These are phyloP conservation scores for Suricata suricatta DNA, from an alignment of 2,113 vertebrate genomes.

Conservation along the genomic window DNA sequence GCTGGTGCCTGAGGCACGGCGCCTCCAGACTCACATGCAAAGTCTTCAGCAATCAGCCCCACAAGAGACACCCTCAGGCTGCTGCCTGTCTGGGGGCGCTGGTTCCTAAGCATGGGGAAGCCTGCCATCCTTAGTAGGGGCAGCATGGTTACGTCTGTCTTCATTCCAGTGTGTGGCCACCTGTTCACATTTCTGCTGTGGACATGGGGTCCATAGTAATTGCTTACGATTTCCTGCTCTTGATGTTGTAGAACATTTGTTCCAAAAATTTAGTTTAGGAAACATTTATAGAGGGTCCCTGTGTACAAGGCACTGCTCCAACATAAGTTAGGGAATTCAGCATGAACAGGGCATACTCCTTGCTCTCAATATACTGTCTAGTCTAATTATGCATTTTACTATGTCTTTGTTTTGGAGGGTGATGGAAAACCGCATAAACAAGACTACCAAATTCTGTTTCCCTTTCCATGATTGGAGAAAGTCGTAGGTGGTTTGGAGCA, in stretches of 20 bases:
- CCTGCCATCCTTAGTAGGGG: neutral
- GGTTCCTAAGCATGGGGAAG: neutral
- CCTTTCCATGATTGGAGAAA: neutral
- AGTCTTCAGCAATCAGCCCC: neutral
- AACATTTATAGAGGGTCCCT: accelerated
- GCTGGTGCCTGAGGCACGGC: accelerated
- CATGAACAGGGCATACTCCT: neutral
- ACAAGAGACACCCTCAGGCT: neutral
- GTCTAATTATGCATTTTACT: neutral
- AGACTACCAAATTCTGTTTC: neutral
- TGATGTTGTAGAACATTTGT: neutral
- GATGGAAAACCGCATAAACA: neutral
- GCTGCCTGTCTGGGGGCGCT: too few relatives aligned
- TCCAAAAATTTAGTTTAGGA: neutral
- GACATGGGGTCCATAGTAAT: neutral
- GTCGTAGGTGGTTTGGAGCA: neutral
- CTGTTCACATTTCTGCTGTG: neutral
- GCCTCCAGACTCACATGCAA: neutral
- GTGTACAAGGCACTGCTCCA: neutral
- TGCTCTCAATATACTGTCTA: neutral
- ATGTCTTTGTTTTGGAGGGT: neutral
- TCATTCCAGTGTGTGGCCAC: neutral
- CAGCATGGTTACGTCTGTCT: neutral
- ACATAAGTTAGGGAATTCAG: neutral
- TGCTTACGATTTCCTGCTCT: neutral